Conservation (phyloP, 2,113 vertebrate species). For the Oreotrochilus melanogaster region DNA sequence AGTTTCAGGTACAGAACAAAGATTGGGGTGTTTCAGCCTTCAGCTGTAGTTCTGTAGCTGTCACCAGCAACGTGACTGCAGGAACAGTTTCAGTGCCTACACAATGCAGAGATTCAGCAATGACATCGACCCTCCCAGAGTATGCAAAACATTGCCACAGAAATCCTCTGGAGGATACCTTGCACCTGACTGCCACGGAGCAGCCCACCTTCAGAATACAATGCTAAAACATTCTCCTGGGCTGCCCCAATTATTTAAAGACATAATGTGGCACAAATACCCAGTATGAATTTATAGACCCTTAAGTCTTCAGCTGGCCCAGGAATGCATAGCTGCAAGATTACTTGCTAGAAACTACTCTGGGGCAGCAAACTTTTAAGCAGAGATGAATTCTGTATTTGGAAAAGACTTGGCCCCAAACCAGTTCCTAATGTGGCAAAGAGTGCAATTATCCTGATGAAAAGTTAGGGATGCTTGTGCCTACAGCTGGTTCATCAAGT, state of each 20-base stretch:
- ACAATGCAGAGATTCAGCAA: rapidly evolving
- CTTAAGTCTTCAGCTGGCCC: slow-evolving; percentile 14
- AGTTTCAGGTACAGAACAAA: neutral
- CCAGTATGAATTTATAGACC: neutral
- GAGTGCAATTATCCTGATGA: slow-evolving; percentile 37
- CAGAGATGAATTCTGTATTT: slow-evolving; percentile 48
- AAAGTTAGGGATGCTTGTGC: slow-evolving; percentile 49
- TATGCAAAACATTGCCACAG: neutral
- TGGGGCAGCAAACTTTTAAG: slow-evolving; percentile 54
- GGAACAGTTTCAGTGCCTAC: neutral
- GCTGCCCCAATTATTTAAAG: neutral
- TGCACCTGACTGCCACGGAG: neutral
- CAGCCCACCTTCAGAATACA: neutral
- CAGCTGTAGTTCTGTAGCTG: neutral
- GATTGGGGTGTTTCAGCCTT: neutral
- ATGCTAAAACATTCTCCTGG: neutral
- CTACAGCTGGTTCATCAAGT: slow-evolving; percentile 59
- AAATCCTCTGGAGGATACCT: neutral
- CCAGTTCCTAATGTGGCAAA: slow-evolving; percentile 31
- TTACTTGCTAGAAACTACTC: slow-evolving; percentile 35
- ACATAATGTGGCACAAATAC: neutral
- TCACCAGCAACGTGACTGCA: neutral
- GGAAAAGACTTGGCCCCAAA: slow-evolving; percentile 59
- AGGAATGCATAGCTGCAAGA: slow-evolving; percentile 18
- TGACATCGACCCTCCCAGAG: rapidly evolving